phyloP scores from a whole-genome alignment of 2,888 invertebrate genomes.

The Xestoiulus laeticollis region DNA sequence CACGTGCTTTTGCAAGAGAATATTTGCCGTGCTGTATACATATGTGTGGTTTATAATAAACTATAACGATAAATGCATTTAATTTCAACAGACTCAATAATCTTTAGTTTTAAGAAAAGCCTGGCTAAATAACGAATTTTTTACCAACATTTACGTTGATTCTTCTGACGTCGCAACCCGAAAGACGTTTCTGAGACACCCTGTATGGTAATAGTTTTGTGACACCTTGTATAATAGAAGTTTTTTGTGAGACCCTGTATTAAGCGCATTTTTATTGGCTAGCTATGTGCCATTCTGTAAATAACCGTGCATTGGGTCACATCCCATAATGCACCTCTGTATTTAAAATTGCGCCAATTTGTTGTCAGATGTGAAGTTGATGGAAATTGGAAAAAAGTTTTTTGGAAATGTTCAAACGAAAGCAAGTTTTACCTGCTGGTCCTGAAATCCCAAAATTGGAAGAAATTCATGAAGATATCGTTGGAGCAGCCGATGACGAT shows the following conservation, averaged over 20 bases:
- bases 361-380: neutral
- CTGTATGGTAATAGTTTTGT: neutral
- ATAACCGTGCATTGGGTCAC: neutral
- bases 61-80: neutral
- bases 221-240: neutral
- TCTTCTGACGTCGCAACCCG: neutral
- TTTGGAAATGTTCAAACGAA: slow-evolving; percentile 42
- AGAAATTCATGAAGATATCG: slow-evolving; percentile 50
- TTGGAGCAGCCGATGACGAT: slow-evolving; percentile 39
- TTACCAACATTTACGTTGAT: neutral
- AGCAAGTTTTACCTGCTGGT: slow-evolving; percentile 47
- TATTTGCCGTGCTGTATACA: slow-evolving; percentile 16
- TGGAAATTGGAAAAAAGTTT: neutral
- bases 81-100: neutral
- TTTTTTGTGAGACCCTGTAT: neutral
- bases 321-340: neutral
- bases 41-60: slow-evolving; percentile 27
- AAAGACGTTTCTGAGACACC: neutral
- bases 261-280: neutral
- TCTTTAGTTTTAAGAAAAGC: no score
- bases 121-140: no score
- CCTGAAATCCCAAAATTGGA: slow-evolving; percentile 52
- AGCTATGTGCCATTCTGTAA: neutral
- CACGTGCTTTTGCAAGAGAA: neutral
- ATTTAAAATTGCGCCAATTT: neutral